Evolutionary conservation across 2,797 vertebrate species (phyloP), one percentile per base, ranked within the genome.

Genomic region (Cygnus olor): DNA sequence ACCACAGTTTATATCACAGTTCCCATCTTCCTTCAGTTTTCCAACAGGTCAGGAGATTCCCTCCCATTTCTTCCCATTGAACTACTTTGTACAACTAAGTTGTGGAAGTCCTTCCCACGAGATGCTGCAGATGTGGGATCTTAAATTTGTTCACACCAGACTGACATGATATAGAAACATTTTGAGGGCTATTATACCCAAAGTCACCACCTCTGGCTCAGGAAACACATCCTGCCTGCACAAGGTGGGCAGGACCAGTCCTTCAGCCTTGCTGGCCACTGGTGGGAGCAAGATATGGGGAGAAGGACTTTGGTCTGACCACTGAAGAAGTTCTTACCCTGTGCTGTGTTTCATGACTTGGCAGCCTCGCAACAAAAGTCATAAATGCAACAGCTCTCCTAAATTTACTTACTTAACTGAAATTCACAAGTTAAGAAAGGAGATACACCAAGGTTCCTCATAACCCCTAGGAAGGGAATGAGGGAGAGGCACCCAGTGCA

Each of bases 61-160:
- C 27, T 47, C 20, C 16, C 11, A 38, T 77, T 81, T 70, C 78
- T 64, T 61, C 36, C 49, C 45, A 15, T 36, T 80, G 38, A 80
- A 15, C 60, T 77, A 2, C 21, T 42, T 20, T 12, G 3, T 30
- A 40, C 2, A 53, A 20, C 42, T 49, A 80, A 64, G 21, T 49
- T 73, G 30, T 49, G 49, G 44, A 89, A 81, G 24, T 60, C 47
- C 21, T 80, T 88, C 66, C 80, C 70, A 76, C 42, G 73, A 68
- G 56, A 38, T 19, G 10, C 19, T 95, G 60, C 21, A 73, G 60
- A 73, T 91, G 56, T 60, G 63, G 24, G 21, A 70, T 81, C 51
- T 79, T 70, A 70, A 74, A 88, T 82, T 81, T 90, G 22, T 38
- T 91, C 64, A 14, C 25, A 77, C 36, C 34, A 64, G 54, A 51